These are phyloP conservation scores for Lepidotrigona ventralis DNA, from an alignment of 1,140 invertebrate species.

Conservation along the genomic window DNA sequence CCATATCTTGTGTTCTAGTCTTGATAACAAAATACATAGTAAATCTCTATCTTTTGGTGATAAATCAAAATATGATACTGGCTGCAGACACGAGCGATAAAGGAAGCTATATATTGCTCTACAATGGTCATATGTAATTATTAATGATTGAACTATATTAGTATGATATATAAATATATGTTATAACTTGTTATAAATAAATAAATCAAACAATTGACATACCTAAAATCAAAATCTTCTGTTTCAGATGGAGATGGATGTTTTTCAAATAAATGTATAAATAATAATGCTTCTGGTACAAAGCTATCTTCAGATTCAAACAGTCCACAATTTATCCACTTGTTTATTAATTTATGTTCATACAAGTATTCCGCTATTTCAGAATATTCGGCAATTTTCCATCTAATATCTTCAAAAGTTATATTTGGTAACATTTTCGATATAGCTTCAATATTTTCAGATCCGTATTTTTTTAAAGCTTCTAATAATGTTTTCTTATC, in stretches of 20 bases:
- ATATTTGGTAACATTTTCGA: conserved; percentile 45
- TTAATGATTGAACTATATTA: conserved; percentile 19
- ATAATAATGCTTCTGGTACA: conserved; percentile 59
- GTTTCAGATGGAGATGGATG: conserved; percentile 50
- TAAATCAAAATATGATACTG: conserved; percentile 37
- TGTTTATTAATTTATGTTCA: conserved; percentile 45
- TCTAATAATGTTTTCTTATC: conserved; percentile 58
- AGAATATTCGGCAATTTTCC: conserved; percentile 46
- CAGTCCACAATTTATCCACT: conserved; percentile 59
- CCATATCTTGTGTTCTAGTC: conserved; percentile 49
- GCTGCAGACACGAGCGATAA: conserved; percentile 46
- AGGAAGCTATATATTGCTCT: conserved; percentile 65
- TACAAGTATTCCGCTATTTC: conserved; percentile 5
- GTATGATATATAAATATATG: conserved; percentile 41
- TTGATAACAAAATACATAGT: conserved; percentile 30
- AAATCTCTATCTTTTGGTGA: conserved; percentile 44
- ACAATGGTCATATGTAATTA: conserved; percentile 27
- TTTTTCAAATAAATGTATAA: conserved; percentile 62
- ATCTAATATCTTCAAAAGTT: conserved; percentile 23
- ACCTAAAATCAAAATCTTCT: conserved; percentile 61
- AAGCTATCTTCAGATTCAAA: conserved; percentile 46
- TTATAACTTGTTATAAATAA: conserved; percentile 4
- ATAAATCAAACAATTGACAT: conserved; percentile 5
- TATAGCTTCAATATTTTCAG: conserved; percentile 43
- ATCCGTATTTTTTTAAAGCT: conserved; percentile 55